Evolutionary conservation across 1,140 invertebrate species (phyloP).

Genomic region (Asobara japonica): DNA sequence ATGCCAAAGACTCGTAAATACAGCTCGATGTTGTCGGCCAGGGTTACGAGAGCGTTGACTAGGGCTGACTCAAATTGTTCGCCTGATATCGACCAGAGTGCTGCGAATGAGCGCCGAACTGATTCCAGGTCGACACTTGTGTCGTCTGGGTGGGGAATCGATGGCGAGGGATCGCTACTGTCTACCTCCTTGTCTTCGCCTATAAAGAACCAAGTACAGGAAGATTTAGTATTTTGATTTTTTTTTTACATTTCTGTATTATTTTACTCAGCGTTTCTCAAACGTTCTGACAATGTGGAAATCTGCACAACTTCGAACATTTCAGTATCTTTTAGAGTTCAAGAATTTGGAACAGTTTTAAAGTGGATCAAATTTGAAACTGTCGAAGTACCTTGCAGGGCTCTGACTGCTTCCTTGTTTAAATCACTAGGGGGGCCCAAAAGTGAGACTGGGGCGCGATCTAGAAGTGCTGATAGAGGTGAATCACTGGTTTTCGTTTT

Average conservation of each 20-base stretch:
- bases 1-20: constrained; percentile 73
- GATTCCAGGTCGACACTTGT: constrained; percentile 71
- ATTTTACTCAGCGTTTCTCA: too few relatives aligned
- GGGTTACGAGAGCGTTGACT: constrained; percentile 79
- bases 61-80: constrained; percentile 77
- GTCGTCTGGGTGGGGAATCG: constrained; percentile 65
- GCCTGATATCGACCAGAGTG: constrained; percentile 68
- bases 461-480: constrained; percentile 63
- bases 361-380: too few relatives aligned
- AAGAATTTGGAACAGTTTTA: too few relatives aligned
- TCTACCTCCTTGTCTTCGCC: constrained; percentile 89
- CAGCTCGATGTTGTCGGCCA: constrained; percentile 79
- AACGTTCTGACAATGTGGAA: too few relatives aligned
- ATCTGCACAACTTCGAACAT: too few relatives aligned
- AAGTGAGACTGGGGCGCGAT: constrained; percentile 62
- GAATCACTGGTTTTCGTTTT: constrained; percentile 62
- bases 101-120: constrained; percentile 72
- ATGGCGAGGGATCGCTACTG: constrained; percentile 69
- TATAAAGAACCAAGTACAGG: too few relatives aligned
- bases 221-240: too few relatives aligned
- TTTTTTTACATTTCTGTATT: too few relatives aligned
- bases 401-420: constrained; percentile 75
- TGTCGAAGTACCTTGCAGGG: too few relatives aligned
- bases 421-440: constrained; percentile 62
- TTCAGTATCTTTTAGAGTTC: too few relatives aligned